A percentile compares a stretch with the other conserved stretches of the same genome.
These are phyloP conservation scores for Parambassis ranga DNA, from an alignment of 2,797 vertebrate species.

Conservation along the genomic window DNA sequence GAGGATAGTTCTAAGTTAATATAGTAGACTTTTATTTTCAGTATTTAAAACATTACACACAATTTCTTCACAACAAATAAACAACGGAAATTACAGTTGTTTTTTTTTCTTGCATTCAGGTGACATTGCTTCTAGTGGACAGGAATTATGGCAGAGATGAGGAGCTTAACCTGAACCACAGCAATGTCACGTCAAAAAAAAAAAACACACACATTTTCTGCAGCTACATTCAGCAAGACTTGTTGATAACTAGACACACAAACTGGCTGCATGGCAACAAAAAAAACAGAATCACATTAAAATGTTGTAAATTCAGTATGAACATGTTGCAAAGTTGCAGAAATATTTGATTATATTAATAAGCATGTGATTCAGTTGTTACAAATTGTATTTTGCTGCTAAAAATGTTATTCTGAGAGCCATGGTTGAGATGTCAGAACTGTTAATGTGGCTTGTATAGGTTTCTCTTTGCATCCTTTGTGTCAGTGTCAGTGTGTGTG, in stretches of 20 bases:
- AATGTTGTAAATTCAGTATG: background rate
- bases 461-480: background rate
- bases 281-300: background rate
- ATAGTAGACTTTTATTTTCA: too few relatives aligned
- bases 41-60: too few relatives aligned
- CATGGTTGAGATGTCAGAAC: too few relatives aligned
- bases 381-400: too few relatives aligned
- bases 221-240: background rate
- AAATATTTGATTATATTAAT: too few relatives aligned
- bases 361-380: too few relatives aligned
- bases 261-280: background rate
- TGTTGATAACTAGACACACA: background rate
- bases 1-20: too few relatives aligned
- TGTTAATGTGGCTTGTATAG: background rate
- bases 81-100: background rate
- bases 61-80: too few relatives aligned
- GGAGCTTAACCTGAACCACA: background rate
- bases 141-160: slow-evolving; percentile 3
- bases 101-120: too few relatives aligned
- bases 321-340: too few relatives aligned
- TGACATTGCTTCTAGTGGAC: background rate
- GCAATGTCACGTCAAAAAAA: background rate
- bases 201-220: background rate
- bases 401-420: too few relatives aligned
- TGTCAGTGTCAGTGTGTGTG: slow-evolving; percentile 2